These are phyloP conservation scores for Leptinotarsa rubiginosa DNA, from an alignment of 2,888 invertebrate genomes.

Conservation along the genomic window DNA sequence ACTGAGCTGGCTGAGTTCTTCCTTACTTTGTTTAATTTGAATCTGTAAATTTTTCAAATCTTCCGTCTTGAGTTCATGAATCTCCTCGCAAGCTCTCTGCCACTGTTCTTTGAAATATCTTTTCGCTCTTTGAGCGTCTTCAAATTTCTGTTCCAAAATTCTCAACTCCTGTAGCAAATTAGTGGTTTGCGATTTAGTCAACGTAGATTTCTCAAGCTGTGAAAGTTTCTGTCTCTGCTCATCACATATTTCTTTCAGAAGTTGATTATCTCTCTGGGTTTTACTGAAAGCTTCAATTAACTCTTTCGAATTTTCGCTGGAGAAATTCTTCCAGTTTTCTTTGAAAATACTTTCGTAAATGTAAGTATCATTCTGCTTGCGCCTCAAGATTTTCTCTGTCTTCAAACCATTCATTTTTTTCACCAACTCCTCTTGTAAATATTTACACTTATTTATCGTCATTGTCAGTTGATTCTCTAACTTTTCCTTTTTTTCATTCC, in stretches of 20 bases:
- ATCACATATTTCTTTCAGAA: conserved; percentile 57
- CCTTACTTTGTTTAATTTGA: conserved; percentile 67
- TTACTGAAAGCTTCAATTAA: conserved; percentile 60
- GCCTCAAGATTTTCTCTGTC: conserved; percentile 48
- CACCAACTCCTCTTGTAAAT: conserved; percentile 71
- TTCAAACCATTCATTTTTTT: conserved; percentile 65
- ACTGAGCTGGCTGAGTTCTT: conserved; percentile 50
- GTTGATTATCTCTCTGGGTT: conserved; percentile 59
- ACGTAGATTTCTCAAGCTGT: conserved; percentile 69
- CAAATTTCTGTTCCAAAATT: conserved; percentile 74
- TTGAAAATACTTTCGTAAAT: conserved; percentile 53
- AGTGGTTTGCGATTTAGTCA: conserved; percentile 76
- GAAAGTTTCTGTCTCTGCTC: conserved; percentile 63
- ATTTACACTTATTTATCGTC: conserved; percentile 72
- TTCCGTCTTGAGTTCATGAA: conserved; percentile 73
- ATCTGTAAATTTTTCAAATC: conserved; percentile 69
- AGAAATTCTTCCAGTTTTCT: conserved; percentile 58
- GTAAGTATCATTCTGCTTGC: conserved; percentile 43
- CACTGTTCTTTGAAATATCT: conserved; percentile 82
- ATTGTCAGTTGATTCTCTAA: conserved; percentile 70
- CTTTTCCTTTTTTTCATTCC: conserved; percentile 69
- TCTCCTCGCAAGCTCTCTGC: conserved; percentile 76
- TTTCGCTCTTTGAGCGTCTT: conserved; percentile 75
- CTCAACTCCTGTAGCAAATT: conserved; percentile 76
- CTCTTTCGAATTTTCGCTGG: conserved; percentile 54